Base-by-base conservation (phyloP, 2,888 invertebrate species). In the Cheilosia variabilis region DNA sequence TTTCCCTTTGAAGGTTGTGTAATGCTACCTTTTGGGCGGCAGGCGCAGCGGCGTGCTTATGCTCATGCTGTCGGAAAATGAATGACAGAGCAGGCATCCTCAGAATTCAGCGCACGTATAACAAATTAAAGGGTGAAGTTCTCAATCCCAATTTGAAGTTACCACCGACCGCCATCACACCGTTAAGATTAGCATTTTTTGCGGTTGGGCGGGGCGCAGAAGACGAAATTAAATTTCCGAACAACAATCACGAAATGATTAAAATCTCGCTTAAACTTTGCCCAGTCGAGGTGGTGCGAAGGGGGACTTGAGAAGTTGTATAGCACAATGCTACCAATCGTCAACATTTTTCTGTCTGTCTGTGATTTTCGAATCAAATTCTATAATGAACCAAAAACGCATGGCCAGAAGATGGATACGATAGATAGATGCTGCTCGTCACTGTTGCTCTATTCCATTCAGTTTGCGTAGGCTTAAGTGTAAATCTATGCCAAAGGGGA, bases 181-280 rank as follows among this genome's bases (percentile, higher is more conserved):
- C 10, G 31, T 5, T 17, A 22, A 37, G 47, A 47, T 68, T 60
- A 71, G 15, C 13, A 24, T 65, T 66, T 66, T 52, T 31, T 9
- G 31, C 2, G 9, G 31, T 2, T 31, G 9, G 4, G 27, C 19
- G 65, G 41, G 52, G 63, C 17, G 19, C 47, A 66, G 77, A 50
- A 24, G 4, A n/a, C 34, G 71, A 75, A 80, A 84, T 75, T 69
- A 71, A 60, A 80, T 84, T 80, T 80, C 63, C 65, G 43, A 84
- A 79, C 69, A 79, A 75, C 69, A 84, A 84, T 84, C 80, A 84
- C 66, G 84, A 71, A 80, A 84, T 84, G 84, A 84, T 80, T 84
- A 80, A 84, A 84, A 80, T 84, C 75, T 80, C 75, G 60, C 80
- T 76, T 66, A 80, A 80, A 84, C 75, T 79, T 84, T 60, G 53